These are phyloP conservation scores for Nothoprocta pentlandii DNA, from an alignment of 2,113 vertebrate species.

Conservation along the genomic window DNA sequence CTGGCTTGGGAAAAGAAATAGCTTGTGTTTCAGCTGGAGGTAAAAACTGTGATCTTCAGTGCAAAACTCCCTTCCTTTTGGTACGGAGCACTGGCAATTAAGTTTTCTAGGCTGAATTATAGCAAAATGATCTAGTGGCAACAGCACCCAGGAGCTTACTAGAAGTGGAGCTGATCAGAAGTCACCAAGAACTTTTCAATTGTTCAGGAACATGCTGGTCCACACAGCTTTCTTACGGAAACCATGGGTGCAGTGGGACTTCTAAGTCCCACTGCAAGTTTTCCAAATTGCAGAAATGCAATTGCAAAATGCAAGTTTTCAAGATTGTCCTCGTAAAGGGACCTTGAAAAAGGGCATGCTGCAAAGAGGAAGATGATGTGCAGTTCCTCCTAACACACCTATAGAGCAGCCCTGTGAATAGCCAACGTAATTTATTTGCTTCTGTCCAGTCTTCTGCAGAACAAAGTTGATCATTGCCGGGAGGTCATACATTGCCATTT, in stretches of 20 bases:
- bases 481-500: constrained; percentile 92
- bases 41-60: background rate
- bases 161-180: background rate
- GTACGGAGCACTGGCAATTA: no score
- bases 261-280: background rate
- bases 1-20: background rate
- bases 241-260: background rate
- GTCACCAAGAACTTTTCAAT: background rate
- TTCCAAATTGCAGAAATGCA: no score
- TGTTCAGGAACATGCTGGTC: background rate
- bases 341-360: background rate
- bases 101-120: background rate
- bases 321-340: background rate
- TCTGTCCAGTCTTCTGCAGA: constrained; percentile 85
- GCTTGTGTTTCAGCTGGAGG: background rate
- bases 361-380: background rate
- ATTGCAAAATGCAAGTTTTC: rapidly evolving
- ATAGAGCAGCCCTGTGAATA: constrained; percentile 92
- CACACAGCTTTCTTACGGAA: background rate
- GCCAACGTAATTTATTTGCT: constrained; percentile 90
- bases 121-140: background rate
- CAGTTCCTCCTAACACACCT: constrained; percentile 74
- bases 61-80: background rate
- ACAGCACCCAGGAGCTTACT: background rate
- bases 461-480: constrained; percentile 88